phyloP scores from a whole-genome alignment of 1,140 invertebrate species.

The Conus ventricosus region DNA sequence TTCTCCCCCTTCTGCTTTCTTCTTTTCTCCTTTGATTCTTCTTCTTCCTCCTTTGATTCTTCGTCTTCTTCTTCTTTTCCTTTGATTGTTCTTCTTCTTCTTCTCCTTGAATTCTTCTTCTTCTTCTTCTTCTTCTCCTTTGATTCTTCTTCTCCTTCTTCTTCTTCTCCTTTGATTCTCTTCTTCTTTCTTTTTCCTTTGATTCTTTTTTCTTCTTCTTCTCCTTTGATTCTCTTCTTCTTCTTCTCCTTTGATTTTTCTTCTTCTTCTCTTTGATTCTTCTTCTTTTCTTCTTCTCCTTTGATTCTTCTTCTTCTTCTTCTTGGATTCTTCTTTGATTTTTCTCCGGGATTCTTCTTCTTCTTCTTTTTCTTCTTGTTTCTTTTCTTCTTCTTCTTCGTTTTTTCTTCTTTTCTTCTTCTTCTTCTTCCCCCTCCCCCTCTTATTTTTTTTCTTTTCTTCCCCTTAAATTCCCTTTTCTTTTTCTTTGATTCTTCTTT shows the following conservation, averaged over 20 bases:
- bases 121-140: background rate
- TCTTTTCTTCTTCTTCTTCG: background rate
- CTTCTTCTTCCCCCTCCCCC: background rate
- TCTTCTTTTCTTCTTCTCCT: background rate
- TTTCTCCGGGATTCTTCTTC: background rate
- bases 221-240: background rate
- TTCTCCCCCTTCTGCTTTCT: no score
- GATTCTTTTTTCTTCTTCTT: slow-evolving; percentile 13
- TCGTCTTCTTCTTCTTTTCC: slow-evolving; percentile 16
- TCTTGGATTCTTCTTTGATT: slow-evolving; percentile 19
- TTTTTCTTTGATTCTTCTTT: background rate
- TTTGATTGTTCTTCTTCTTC: slow-evolving; percentile 14
- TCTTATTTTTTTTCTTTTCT: background rate
- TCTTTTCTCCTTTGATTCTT: no score
- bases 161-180: no score
- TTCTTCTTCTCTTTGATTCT: background rate
- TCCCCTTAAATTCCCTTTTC: background rate
- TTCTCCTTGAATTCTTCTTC: slow-evolving; percentile 9
- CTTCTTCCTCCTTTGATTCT: background rate
- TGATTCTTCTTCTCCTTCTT: no score
- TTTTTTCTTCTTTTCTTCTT: background rate
- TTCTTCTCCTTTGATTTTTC: background rate
- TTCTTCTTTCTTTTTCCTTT: no score
- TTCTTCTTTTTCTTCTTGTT: slow-evolving; percentile 7
- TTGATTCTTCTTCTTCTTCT: background rate